A percentile compares a stretch with the other conserved stretches of the same genome.
These are phyloP conservation scores for Rotaria macrura DNA, from an alignment of 2,888 invertebrate genomes.

Conservation along the genomic window DNA sequence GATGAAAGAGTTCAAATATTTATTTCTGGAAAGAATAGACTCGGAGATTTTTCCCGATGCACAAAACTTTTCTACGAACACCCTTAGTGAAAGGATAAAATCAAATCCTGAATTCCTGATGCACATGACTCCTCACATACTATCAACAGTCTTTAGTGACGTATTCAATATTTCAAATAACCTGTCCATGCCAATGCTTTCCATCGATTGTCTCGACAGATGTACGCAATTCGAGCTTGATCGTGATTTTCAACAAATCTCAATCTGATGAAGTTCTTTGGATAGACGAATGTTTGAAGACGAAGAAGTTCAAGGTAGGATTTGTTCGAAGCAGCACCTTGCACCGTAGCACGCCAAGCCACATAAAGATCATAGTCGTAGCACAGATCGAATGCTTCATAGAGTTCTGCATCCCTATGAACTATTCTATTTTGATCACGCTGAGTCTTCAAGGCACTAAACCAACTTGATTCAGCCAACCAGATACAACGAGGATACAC, in stretches of 20 bases:
- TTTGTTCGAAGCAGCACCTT: background rate
- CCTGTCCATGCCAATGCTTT: background rate
- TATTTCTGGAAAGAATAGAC: too few species aligned
- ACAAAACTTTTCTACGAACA: too few species aligned
- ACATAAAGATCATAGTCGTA: background rate
- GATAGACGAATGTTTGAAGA: background rate
- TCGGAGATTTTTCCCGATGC: too few species aligned
- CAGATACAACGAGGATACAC: background rate
- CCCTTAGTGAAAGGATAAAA: too few species aligned
- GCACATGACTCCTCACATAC: too few species aligned
- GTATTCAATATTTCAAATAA: background rate
- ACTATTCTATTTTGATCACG: background rate
- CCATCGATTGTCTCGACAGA: background rate
- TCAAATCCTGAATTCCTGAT: too few species aligned
- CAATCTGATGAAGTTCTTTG: background rate
- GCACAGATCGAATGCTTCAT: background rate
- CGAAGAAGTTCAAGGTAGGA: background rate
- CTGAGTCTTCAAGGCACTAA: background rate
- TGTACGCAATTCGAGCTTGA: background rate
- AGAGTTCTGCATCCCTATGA: background rate
- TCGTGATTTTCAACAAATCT: constrained; percentile 4
- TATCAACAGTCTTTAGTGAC: too few species aligned
- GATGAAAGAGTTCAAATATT: too few species aligned
- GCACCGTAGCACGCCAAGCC: background rate
- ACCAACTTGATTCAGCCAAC: background rate